These are phyloP conservation scores for Crenichthys baileyi DNA, from an alignment of 2,797 vertebrate genomes.

Conservation along the genomic window DNA sequence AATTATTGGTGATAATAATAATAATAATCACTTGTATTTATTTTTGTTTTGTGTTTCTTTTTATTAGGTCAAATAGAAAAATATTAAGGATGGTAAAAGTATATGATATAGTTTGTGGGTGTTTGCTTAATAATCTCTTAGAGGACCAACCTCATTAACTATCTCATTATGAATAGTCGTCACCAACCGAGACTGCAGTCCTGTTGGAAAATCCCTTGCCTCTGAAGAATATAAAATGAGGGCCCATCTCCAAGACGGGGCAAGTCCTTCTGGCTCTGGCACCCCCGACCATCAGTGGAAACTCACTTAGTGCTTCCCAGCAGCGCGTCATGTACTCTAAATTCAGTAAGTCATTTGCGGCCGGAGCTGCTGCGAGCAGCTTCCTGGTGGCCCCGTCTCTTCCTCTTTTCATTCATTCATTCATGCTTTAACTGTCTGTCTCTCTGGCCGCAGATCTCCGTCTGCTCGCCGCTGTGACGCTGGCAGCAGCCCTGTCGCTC, in stretches of 20 bases:
- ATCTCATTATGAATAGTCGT: not conserved
- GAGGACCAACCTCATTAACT: not conserved
- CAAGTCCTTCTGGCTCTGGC: slow-evolving; percentile 21
- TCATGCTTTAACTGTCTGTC: not conserved
- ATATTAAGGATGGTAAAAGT: not conserved
- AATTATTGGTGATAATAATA: not conserved
- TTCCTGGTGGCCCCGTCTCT: slow-evolving; percentile 8
- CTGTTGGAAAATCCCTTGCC: slow-evolving; percentile 62
- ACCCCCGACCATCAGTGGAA: slow-evolving; percentile 40
- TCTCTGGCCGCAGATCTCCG: slow-evolving; percentile 38
- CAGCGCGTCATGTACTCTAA: slow-evolving; percentile 55
- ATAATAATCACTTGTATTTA: not conserved
- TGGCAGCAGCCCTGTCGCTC: slow-evolving; percentile 36
- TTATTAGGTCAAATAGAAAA: not conserved
- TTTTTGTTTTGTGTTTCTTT: not conserved
- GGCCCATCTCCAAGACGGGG: not conserved
- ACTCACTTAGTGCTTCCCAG: slow-evolving; percentile 37
- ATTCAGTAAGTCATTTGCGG: slow-evolving; percentile 54
- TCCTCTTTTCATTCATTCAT: slow-evolving; percentile 34
- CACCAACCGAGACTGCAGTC: not conserved
- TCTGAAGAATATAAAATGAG: slow-evolving; percentile 69
- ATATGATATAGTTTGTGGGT: not conserved
- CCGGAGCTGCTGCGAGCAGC: not conserved
- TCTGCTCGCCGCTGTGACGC: slow-evolving; percentile 26
- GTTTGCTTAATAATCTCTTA: not conserved